Percentiles rank a stretch among this genome's conserved stretches.
Evolutionary conservation across 2,113 vertebrate species (phyloP).

Genomic region (Eleginops maclovinus): DNA sequence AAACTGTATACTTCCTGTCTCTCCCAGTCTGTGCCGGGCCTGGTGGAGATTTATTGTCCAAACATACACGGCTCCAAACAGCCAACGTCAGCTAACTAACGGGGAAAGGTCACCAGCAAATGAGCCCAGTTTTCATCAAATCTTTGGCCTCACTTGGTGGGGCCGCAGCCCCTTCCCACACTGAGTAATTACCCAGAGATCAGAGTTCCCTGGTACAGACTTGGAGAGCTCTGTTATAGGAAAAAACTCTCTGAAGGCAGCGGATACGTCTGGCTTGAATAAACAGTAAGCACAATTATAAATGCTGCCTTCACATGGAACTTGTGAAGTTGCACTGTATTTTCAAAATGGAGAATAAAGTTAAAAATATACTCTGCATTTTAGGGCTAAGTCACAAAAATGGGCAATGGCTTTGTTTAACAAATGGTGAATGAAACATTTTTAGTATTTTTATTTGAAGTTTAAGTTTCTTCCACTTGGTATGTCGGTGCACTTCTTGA

Average conservation of each 20-base stretch:
- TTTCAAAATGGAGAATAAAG: slow-evolving; percentile 16
- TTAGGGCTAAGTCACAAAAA: slow-evolving; percentile 15
- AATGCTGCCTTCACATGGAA: slow-evolving; percentile 37
- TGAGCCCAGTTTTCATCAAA: slow-evolving; percentile 59
- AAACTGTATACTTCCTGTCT: slow-evolving; percentile 85
- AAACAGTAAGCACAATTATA: slow-evolving; percentile 57
- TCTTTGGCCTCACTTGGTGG: slow-evolving; percentile 56
- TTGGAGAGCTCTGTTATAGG: slow-evolving; percentile 42
- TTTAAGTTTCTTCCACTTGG: neutral
- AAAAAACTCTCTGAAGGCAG: slow-evolving; percentile 41
- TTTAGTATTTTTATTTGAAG: slow-evolving; percentile 1
- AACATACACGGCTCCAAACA: slow-evolving; percentile 73
- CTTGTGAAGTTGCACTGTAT: slow-evolving; percentile 6
- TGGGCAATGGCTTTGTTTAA: neutral
- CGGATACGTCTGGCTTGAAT: slow-evolving; percentile 55
- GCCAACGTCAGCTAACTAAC: slow-evolving; percentile 55
- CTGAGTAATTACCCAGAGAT: slow-evolving; percentile 65
- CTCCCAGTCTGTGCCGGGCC: slow-evolving; percentile 57
- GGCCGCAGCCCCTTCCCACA: slow-evolving; percentile 59
- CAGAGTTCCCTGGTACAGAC: slow-evolving; percentile 64
- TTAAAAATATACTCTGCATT: neutral
- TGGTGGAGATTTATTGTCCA: slow-evolving; percentile 76
- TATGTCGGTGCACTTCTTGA: slow-evolving; percentile 4
- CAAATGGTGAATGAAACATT: neutral
- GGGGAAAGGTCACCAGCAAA: slow-evolving; percentile 62